Evolutionary conservation across 1,140 invertebrate genomes (phyloP).

Genomic region (Mylabris phalerata): DNA sequence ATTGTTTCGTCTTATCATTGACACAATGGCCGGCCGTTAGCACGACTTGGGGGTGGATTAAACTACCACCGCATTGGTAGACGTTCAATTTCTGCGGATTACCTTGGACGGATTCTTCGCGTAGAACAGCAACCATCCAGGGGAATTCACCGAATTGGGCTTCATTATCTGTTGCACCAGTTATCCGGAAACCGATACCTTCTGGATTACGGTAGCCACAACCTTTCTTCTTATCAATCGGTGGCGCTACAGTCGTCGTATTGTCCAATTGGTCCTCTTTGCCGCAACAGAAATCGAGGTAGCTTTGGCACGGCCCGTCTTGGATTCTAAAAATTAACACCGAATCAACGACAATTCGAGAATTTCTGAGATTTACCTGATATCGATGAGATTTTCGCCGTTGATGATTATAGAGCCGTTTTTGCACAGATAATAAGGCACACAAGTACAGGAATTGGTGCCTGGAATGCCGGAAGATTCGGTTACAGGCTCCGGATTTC

Average conservation of each 20-base stretch:
- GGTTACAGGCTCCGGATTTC: too few relatives aligned
- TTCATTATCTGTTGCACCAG: slow-evolving; percentile 52
- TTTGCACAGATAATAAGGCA: slow-evolving; percentile 64
- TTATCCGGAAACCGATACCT: slow-evolving; percentile 63
- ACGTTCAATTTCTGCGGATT: slow-evolving; percentile 51
- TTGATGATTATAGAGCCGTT: slow-evolving; percentile 59
- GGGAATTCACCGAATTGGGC: slow-evolving; percentile 70
- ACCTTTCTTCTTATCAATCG: slow-evolving; percentile 29
- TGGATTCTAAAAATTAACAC: slow-evolving; percentile 39
- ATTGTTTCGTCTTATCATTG: slow-evolving; percentile 32
- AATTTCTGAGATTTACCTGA: slow-evolving; percentile 44
- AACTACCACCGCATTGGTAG: slow-evolving; percentile 68
- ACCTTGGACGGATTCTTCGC: slow-evolving; percentile 49
- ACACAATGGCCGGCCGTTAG: slow-evolving; percentile 66
- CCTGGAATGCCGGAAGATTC: slow-evolving; percentile 12
- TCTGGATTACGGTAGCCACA: slow-evolving; percentile 56
- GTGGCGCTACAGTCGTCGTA: slow-evolving; percentile 26
- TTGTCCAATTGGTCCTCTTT: slow-evolving; percentile 32
- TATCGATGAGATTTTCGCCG: slow-evolving; percentile 70
- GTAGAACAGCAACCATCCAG: slow-evolving; percentile 75
- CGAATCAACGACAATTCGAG: not conserved
- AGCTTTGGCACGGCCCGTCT: slow-evolving; percentile 51
- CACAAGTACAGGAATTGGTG: slow-evolving; percentile 45
- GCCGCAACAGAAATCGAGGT: slow-evolving; percentile 59
- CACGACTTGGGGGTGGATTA: slow-evolving; percentile 64